Evolutionary conservation across 1,140 invertebrate genomes (phyloP).

Genomic region (Campodea augens): DNA sequence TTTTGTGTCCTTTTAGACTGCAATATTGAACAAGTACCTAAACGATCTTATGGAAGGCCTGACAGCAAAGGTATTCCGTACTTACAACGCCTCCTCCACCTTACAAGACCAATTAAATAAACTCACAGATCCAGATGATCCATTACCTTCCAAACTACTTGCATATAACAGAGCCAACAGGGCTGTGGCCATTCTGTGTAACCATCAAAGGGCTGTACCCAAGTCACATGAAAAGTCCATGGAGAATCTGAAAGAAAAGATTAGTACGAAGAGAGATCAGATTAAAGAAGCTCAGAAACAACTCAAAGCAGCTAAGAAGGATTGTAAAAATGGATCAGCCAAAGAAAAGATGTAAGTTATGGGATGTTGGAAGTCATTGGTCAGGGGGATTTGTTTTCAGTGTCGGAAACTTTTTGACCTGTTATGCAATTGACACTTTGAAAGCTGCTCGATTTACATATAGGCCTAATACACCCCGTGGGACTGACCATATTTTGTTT

Average conservation of each 20-base stretch:
- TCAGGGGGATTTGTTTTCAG: too few species aligned
- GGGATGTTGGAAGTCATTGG: too few species aligned
- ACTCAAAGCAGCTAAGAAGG: conserved; percentile 54
- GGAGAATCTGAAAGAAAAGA: conserved; percentile 94
- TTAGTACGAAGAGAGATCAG: conserved; percentile 68
- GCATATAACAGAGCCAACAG: conserved; percentile 40
- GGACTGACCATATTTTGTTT: too few species aligned
- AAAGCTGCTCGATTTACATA: too few species aligned
- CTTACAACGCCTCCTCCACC: conserved; percentile 38
- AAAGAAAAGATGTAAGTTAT: conserved; percentile 51
- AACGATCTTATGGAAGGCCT: conserved; percentile 35
- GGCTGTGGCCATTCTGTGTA: conserved; percentile 38
- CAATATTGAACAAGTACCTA: conserved; percentile 34
- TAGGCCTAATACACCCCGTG: too few species aligned
- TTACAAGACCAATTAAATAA: not conserved
- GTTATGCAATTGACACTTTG: too few species aligned
- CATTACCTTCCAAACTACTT: conserved; percentile 29
- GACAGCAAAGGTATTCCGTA: conserved; percentile 41
- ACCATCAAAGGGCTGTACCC: conserved; percentile 40
- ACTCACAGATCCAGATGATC: too few species aligned
- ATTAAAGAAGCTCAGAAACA: conserved; percentile 63
- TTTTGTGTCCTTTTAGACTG: conserved; percentile 23
- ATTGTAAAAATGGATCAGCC: conserved; percentile 58
- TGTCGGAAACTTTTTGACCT: too few species aligned
- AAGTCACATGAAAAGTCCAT: conserved; percentile 74